phyloP scores from a whole-genome alignment of 2,797 vertebrate genomes.

The Sparus aurata region DNA sequence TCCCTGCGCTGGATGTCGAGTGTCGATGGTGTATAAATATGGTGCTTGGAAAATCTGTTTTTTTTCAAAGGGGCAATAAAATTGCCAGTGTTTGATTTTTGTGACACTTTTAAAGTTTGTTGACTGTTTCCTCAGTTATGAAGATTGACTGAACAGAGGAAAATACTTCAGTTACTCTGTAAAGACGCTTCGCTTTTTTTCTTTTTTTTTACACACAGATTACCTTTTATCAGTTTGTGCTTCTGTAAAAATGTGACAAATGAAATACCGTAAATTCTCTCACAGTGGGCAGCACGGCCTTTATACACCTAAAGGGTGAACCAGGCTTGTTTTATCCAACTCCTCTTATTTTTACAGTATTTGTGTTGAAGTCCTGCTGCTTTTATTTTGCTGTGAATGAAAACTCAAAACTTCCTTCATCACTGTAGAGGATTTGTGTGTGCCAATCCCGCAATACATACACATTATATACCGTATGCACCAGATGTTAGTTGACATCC shows the following conservation, averaged over 20 bases:
- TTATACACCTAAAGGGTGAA: background rate
- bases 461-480: too few species aligned
- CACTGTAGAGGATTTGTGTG: background rate
- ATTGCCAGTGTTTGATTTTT: conserved; percentile 53
- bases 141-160: conserved; percentile 60
- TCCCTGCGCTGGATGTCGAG: conserved; percentile 32
- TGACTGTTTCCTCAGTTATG: conserved; percentile 64
- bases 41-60: conserved; percentile 37
- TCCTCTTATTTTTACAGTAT: background rate
- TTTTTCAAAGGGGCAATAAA: conserved; percentile 52
- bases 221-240: conserved; percentile 14
- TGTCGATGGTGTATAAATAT: conserved; percentile 36
- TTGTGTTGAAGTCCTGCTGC: background rate
- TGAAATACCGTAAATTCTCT: conserved; percentile 34
- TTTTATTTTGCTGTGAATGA: background rate
- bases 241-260: conserved; percentile 12
- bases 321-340: background rate
- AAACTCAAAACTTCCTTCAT: background rate
- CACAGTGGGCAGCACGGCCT: background rate
- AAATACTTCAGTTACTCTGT: conserved; percentile 17
- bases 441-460: too few species aligned
- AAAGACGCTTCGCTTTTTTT: conserved; percentile 12
- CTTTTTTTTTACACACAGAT: background rate
- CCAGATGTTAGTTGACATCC: too few species aligned
- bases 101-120: conserved; percentile 43